These are phyloP conservation scores for Sebastes matsubarae DNA, from an alignment of 2,797 vertebrate species.

Conservation along the genomic window DNA sequence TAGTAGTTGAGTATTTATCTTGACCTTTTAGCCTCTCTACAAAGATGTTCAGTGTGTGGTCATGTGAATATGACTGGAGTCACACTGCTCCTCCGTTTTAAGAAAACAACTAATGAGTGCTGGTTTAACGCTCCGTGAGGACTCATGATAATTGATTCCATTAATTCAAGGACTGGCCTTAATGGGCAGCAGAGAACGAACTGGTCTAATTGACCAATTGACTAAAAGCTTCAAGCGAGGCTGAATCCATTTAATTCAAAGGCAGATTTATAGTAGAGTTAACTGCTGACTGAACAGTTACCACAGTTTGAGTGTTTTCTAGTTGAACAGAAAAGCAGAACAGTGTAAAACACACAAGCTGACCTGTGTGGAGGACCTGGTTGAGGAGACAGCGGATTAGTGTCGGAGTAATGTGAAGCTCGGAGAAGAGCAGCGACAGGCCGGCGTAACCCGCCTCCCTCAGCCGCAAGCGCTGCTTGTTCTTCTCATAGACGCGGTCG, in stretches of 20 bases:
- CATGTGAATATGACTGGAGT: neutral
- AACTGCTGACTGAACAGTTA: too few species aligned
- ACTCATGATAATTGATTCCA: neutral
- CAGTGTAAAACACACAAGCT: neutral
- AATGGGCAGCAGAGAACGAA: neutral
- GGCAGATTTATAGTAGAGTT: neutral
- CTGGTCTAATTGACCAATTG: neutral
- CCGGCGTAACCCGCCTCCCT: constrained; percentile 94
- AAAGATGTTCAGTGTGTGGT: neutral
- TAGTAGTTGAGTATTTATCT: neutral
- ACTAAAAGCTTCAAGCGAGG: neutral
- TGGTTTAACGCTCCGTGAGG: neutral
- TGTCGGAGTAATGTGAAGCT: constrained; percentile 86
- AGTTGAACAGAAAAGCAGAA: neutral
- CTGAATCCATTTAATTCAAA: neutral
- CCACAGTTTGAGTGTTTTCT: neutral
- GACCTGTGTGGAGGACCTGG: constrained; percentile 93
- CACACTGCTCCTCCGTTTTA: neutral
- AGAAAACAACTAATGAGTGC: neutral
- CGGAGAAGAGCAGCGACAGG: constrained; percentile 91
- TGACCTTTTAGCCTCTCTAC: neutral
- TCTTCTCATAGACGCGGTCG: constrained; percentile 95
- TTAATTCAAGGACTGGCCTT: neutral
- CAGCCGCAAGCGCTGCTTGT: constrained; percentile 92
- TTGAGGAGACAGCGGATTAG: constrained; percentile 93